Percentiles rank a stretch among this genome's conserved stretches.
Evolutionary conservation across 2,888 invertebrate genomes (phyloP).

Genomic region (Drosophila ezoana): DNA sequence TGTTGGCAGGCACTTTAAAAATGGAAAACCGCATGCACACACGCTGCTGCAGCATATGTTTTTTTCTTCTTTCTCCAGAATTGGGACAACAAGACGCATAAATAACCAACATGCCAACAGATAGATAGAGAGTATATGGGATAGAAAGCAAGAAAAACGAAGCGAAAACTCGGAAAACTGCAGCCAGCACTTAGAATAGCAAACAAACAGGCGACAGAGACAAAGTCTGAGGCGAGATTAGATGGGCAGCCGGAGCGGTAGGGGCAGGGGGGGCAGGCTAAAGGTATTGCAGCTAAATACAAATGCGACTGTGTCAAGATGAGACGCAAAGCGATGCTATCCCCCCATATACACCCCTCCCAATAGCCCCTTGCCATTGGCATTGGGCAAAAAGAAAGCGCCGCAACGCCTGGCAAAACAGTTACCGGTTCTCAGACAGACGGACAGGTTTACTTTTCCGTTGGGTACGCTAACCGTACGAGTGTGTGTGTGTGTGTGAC

Average conservation of each 20-base stretch:
- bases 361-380: constrained; percentile 18
- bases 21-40: constrained; percentile 50
- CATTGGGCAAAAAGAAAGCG: constrained; percentile 71
- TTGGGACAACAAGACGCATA: constrained; percentile 79
- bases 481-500: constrained; percentile 53
- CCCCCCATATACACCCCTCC: constrained; percentile 14
- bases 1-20: constrained; percentile 44
- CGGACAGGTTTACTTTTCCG: constrained; percentile 77
- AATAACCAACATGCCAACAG: constrained; percentile 75
- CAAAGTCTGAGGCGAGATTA: constrained; percentile 44
- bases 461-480: constrained; percentile 50
- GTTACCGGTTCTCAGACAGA: constrained; percentile 74
- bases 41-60: constrained; percentile 50
- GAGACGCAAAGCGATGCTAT: constrained; percentile 55
- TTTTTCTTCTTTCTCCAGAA: constrained; percentile 42
- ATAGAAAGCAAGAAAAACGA: constrained; percentile 14
- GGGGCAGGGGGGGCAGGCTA: constrained; percentile 17
- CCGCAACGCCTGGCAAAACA: constrained; percentile 48
- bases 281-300: constrained; percentile 75
- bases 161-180: constrained; percentile 34
- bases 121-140: constrained; percentile 11
- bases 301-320: constrained; percentile 61
- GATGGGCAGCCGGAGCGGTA: background rate
- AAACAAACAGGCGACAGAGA: constrained; percentile 63
- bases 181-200: constrained; percentile 74